phyloP scores from a whole-genome alignment of 2,888 invertebrate species.

The Pyrrhosoma nymphula region DNA sequence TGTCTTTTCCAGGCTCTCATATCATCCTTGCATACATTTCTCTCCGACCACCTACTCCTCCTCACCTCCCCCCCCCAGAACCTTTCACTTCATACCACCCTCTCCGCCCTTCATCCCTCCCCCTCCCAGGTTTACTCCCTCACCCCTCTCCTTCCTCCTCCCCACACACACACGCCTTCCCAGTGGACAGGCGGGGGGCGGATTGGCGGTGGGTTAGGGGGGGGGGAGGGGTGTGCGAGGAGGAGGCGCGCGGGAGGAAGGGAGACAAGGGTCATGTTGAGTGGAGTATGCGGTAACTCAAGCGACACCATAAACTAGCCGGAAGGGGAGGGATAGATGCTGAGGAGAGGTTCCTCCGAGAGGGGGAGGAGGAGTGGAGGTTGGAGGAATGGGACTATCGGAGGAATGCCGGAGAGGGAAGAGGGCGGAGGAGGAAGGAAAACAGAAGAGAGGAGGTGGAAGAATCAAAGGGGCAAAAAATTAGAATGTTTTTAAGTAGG shows the following conservation, averaged over 20 bases:
- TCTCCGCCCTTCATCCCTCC: not conserved
- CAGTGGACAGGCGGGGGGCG: not conserved
- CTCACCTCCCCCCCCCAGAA: not conserved
- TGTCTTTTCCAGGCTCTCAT: not conserved
- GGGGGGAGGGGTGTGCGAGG: too few relatives aligned
- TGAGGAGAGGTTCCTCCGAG: not conserved
- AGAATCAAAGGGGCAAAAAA: constrained; percentile 30
- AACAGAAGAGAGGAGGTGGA: not conserved
- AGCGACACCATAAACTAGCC: constrained; percentile 67
- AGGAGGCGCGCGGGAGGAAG: not conserved
- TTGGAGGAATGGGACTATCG: too few relatives aligned
- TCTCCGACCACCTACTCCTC: not conserved
- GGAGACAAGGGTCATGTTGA: constrained; percentile 60
- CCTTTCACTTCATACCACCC: not conserved
- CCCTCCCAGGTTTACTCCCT: not conserved
- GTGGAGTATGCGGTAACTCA: constrained; percentile 63
- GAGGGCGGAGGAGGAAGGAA: not conserved
- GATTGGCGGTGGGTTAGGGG: too few relatives aligned
- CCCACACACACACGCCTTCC: not conserved
- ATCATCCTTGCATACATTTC: too few relatives aligned
- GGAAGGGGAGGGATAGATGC: constrained; percentile 3
- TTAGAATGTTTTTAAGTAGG: constrained; percentile 58
- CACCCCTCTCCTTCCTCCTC: not conserved
- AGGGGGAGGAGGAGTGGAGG: not conserved
- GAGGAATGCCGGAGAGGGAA: not conserved